Evolutionary conservation across 2,797 vertebrate species (phyloP).

Genomic region (Gymnoscopelus microlampas): DNA sequence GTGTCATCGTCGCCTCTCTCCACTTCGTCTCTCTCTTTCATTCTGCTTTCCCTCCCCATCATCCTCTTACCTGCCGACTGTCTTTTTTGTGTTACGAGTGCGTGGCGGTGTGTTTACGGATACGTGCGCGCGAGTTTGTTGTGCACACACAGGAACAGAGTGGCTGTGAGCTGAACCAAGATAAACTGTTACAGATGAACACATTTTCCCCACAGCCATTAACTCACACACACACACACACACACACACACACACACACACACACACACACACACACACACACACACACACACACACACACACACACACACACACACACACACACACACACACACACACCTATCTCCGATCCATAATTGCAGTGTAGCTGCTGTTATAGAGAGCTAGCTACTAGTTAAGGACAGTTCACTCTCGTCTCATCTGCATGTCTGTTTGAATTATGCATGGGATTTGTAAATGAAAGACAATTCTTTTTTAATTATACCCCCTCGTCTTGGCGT

Average conservation of each 20-base stretch:
- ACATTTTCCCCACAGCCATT: slow-evolving; percentile 74
- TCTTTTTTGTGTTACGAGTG: slow-evolving; percentile 2
- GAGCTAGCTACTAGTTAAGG: slow-evolving; percentile 52
- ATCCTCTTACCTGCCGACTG: not conserved
- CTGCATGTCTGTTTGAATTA: slow-evolving; percentile 59
- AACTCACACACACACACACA: slow-evolving; percentile 45
- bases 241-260: slow-evolving; percentile 3
- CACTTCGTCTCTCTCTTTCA: not conserved
- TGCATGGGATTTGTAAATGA: slow-evolving; percentile 49
- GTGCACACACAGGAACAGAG: slow-evolving; percentile 23
- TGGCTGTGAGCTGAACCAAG: slow-evolving; percentile 71
- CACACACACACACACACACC: slow-evolving; percentile 36
- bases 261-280: slow-evolving; percentile 8
- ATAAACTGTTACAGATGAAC: slow-evolving; percentile 75
- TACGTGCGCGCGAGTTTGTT: slow-evolving; percentile 27
- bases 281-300: slow-evolving; percentile 4
- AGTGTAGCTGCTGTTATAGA: slow-evolving; percentile 68
- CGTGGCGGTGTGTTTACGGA: slow-evolving; percentile 14
- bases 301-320: slow-evolving; percentile 9
- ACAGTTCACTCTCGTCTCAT: slow-evolving; percentile 53
- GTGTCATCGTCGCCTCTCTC: not conserved
- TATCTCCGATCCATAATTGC: slow-evolving; percentile 70
- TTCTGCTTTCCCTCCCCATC: slow-evolving; percentile 1
- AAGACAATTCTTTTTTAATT: slow-evolving; percentile 63
- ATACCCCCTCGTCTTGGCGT: slow-evolving; percentile 44